Evolutionary conservation across 2,113 vertebrate genomes (phyloP).

Genomic region (Mohoua ochrocephala): DNA sequence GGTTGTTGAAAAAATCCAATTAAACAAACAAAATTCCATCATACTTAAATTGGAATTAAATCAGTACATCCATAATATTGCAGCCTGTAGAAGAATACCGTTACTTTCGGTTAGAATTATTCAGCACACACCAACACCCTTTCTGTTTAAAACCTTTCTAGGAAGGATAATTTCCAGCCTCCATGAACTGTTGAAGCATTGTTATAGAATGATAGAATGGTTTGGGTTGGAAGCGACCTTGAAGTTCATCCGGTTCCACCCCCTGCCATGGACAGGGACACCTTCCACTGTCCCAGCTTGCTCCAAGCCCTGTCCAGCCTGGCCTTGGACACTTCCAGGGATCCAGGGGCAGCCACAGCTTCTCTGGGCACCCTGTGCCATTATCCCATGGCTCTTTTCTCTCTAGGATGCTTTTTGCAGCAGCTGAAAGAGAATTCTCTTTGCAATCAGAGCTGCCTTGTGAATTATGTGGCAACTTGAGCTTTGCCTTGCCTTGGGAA

Average conservation of each 20-base stretch:
- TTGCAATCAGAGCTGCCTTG: neutral
- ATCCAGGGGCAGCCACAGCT: neutral
- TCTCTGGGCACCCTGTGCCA: neutral
- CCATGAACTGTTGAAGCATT: neutral
- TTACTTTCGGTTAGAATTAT: neutral
- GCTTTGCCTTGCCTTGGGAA: neutral
- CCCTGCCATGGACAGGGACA: neutral
- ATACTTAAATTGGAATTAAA: neutral
- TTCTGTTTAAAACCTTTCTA: neutral
- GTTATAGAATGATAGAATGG: too few relatives aligned
- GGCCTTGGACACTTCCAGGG: neutral
- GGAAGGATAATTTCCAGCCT: neutral
- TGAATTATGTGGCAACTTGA: neutral
- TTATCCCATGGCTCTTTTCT: neutral
- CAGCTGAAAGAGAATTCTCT: neutral
- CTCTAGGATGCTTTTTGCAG: neutral
- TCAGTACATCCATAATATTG: neutral
- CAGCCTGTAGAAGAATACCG: neutral
- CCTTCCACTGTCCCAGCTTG: fast-evolving
- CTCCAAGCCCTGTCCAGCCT: fast-evolving
- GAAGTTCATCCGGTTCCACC: fast-evolving
- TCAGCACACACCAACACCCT: neutral
- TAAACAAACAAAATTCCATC: neutral
- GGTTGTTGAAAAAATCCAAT: neutral
- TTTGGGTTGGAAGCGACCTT: neutral